Evolutionary conservation across 2,888 invertebrate species (phyloP).

Genomic region (Parnassius glacialis): DNA sequence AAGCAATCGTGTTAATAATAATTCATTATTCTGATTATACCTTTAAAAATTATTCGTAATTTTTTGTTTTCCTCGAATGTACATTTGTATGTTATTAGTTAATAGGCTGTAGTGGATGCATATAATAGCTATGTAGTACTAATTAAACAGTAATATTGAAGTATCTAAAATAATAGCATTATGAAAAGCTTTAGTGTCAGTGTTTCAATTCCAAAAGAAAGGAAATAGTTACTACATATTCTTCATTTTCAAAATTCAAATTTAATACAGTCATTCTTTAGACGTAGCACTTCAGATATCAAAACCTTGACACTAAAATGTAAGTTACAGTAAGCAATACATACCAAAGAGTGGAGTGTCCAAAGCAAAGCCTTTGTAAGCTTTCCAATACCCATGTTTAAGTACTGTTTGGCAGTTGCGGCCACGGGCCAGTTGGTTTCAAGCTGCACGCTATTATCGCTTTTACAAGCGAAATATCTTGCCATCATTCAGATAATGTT

Average conservation of each 20-base stretch:
- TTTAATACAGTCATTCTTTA: background rate
- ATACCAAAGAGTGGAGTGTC: slow-evolving; percentile 31
- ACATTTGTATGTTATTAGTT: slow-evolving; percentile 53
- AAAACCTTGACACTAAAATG: slow-evolving; percentile 21
- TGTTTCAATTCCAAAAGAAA: slow-evolving; percentile 21
- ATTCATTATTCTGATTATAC: background rate
- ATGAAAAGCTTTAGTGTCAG: slow-evolving; percentile 31
- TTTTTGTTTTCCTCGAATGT: slow-evolving; percentile 20
- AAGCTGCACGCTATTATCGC: slow-evolving; percentile 21
- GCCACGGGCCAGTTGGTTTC: background rate
- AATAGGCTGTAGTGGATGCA: slow-evolving; percentile 55
- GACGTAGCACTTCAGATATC: background rate
- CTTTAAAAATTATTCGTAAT: background rate
- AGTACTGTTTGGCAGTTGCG: slow-evolving; percentile 13
- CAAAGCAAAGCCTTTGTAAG: slow-evolving; percentile 23
- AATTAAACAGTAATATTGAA: slow-evolving; percentile 33
- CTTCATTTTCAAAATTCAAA: background rate
- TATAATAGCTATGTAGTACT: slow-evolving; percentile 38
- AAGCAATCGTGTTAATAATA: slow-evolving; percentile 35
- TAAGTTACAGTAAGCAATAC: slow-evolving; percentile 35
- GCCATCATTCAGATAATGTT: background rate
- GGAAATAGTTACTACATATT: background rate
- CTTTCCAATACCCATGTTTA: slow-evolving; percentile 20
- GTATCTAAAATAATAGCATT: slow-evolving; percentile 32
- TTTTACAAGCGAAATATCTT: background rate